A percentile compares a stretch with the other conserved stretches of the same genome.
Evolutionary conservation across 2,113 vertebrate species (phyloP).

Genomic region (Fukomys damarensis): DNA sequence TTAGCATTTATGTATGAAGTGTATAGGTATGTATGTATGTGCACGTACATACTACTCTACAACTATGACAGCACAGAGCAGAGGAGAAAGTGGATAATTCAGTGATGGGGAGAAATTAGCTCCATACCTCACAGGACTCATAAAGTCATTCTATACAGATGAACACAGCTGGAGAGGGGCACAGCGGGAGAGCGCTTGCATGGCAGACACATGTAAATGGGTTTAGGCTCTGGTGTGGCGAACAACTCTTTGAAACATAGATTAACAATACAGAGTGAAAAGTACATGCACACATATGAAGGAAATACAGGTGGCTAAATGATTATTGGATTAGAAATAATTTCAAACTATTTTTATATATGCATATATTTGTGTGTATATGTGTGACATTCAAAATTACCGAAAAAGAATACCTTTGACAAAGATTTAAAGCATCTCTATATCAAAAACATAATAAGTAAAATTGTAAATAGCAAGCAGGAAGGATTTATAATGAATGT

Average conservation of each 20-base stretch:
- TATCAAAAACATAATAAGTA: conserved; percentile 16
- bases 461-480: conserved; percentile 42
- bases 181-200: neutral
- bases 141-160: neutral
- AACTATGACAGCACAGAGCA: neutral
- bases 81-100: conserved; percentile 11
- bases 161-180: neutral
- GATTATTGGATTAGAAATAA: neutral
- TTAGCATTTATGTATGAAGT: neutral
- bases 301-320: conserved; percentile 16
- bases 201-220: too few species aligned
- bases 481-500: conserved; percentile 23
- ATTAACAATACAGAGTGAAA: neutral
- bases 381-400: neutral
- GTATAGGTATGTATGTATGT: neutral
- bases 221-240: neutral
- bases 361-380: neutral
- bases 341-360: neutral
- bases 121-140: neutral
- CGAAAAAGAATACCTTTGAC: conserved; percentile 7
- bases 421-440: conserved; percentile 14
- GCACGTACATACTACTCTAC: neutral
- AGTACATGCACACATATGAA: neutral
- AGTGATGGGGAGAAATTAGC: neutral
- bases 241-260: neutral